Evolutionary conservation across 2,113 vertebrate species (phyloP).

Genomic region (Laticauda laticaudata): DNA sequence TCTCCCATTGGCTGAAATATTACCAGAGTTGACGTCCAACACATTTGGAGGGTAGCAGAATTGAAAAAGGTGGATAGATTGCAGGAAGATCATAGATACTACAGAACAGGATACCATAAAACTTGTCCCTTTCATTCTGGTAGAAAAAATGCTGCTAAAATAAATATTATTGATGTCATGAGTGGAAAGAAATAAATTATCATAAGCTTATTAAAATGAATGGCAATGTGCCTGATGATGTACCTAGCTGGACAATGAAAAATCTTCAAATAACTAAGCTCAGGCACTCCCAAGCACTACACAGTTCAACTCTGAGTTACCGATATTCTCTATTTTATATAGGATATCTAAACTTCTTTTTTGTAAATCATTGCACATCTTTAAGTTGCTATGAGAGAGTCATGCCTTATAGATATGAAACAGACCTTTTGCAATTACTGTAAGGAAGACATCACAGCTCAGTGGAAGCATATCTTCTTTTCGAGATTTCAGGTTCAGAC

Average conservation of each 20-base stretch:
- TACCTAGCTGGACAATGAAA: not conserved
- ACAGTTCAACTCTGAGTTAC: not conserved
- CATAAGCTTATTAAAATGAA: not conserved
- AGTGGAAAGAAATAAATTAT: not conserved
- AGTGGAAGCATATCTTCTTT: not conserved
- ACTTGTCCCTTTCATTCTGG: not conserved
- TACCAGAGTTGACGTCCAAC: not conserved
- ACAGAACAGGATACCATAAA: not conserved
- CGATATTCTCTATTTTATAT: not conserved
- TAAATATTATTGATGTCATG: not conserved
- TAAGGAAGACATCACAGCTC: not conserved
- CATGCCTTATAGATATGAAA: not conserved
- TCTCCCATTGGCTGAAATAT: not conserved
- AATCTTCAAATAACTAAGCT: not conserved
- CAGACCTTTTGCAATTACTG: not conserved
- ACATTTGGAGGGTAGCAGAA: not conserved
- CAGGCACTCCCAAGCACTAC: not conserved
- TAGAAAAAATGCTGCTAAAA: not conserved
- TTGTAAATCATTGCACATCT: not conserved
- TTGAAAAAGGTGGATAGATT: not conserved
- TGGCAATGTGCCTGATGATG: not conserved
- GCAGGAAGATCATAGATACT: not conserved
- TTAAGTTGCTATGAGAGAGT: not conserved
- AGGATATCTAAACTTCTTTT: not conserved
- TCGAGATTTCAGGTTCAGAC: not conserved